Evolutionary conservation across 2,888 invertebrate species (phyloP).

Genomic region (Parnassius smintheus): DNA sequence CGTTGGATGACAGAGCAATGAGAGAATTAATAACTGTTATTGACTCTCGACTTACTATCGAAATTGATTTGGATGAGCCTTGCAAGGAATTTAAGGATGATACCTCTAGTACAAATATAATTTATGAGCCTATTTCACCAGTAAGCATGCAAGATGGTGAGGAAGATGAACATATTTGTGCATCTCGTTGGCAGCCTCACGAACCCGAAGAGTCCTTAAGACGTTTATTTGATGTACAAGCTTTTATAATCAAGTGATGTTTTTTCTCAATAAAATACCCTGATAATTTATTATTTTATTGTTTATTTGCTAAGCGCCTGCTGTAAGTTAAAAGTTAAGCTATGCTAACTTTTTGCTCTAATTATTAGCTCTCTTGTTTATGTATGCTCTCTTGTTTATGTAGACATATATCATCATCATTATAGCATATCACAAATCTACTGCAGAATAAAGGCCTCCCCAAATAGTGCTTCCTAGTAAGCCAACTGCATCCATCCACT

Average conservation of each 20-base stretch:
- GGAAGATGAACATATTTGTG: conserved; percentile 15
- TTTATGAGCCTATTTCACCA: conserved; percentile 62
- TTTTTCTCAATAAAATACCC: too few relatives aligned
- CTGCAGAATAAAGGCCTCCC: too few relatives aligned
- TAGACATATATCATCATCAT: too few relatives aligned
- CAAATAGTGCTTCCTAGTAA: too few relatives aligned
- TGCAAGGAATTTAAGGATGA: conserved; percentile 14
- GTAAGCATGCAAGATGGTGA: conserved; percentile 39
- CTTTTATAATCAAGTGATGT: conserved; percentile 17
- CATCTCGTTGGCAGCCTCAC: conserved; percentile 23
- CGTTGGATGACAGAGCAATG: conserved; percentile 48
- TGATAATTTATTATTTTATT: too few relatives aligned
- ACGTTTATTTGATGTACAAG: conserved; percentile 29
- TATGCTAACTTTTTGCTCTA: too few relatives aligned
- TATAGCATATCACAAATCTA: too few relatives aligned
- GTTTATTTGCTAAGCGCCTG: too few relatives aligned
- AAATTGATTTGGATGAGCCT: conserved; percentile 21
- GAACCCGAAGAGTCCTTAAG: conserved; percentile 28
- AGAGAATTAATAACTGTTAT: conserved; percentile 45
- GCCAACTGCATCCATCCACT: too few relatives aligned
- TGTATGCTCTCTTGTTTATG: too few relatives aligned
- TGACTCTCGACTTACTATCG: conserved; percentile 39
- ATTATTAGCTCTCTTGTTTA: too few relatives aligned
- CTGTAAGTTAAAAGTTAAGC: too few relatives aligned
- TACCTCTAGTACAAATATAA: conserved; percentile 26